Evolutionary conservation across 2,797 vertebrate genomes (phyloP), one percentile per base, ranked within the genome.

Genomic region (Prunella strophiata): DNA sequence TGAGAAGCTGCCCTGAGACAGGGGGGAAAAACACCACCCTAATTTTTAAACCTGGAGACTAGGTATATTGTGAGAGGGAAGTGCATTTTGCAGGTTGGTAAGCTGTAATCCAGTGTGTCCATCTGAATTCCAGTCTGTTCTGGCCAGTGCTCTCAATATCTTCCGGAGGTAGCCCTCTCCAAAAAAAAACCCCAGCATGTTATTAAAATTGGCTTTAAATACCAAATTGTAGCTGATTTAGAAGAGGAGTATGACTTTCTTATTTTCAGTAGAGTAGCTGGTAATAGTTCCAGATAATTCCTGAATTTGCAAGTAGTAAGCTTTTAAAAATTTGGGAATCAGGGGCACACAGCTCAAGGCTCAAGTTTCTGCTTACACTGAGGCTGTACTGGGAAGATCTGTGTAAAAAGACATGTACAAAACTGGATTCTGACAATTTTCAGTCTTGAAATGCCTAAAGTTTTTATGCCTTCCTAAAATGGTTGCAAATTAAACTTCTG

Each of bases 21-120:
- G 18, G 32, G 23, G 29, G 16, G 1, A 36, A 34, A 66, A 67
- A 8, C 4, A 68, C 2, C 32, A 38, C 12, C 0, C 0, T 23
- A 18, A 1, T 32, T 76, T 29, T 66, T 30, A 71, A 55, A 63
- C 30, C 9, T 48, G 6, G 25, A 51, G 51, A 34, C 10, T 5
- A 18, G 30, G 12, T 68, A 4, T 55, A 2, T 4, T 52, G 62
- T 29, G 36, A 67, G 27, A 29, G 57, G 21, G 9, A 61, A 51
- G 4, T 71, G 27, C 2, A 8, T 57, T 26, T 72, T 72, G 25
- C 16, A 61, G 70, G 20, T 67, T 47, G 36, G 32, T 45, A 4
- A 63, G 15, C 50, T 40, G 12, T 50, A 36, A 22, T 43, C 9
- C 17, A 11, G 8, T 1, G 1, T 27, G 18, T 13, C 25, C 10